Conservation (phyloP, 1,140 invertebrate species). For the Diorhabda carinulata region DNA sequence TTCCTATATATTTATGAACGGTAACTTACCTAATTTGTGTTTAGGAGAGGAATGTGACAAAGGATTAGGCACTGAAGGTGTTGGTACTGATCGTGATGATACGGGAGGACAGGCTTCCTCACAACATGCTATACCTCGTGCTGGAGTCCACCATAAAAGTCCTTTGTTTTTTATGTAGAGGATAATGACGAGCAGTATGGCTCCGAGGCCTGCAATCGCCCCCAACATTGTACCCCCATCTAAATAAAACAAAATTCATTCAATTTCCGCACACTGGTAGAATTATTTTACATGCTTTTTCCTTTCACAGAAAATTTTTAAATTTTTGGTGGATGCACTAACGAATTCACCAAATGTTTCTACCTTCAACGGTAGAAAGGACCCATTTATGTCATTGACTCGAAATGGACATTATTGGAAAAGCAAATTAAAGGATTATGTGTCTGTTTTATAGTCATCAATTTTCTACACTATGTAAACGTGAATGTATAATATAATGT, state of each 20-base stretch:
- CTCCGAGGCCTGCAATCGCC: slow-evolving; percentile 68
- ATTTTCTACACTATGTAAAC: too few species aligned
- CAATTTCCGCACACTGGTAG: not conserved
- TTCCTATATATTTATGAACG: not conserved
- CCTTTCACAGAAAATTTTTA: not conserved
- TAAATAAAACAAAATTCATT: slow-evolving; percentile 53
- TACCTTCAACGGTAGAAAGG: not conserved
- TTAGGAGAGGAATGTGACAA: slow-evolving; percentile 27
- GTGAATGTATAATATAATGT: too few species aligned
- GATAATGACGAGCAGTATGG: slow-evolving; percentile 72
- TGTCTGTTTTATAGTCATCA: too few species aligned
- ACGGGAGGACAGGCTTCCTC: slow-evolving; percentile 53
- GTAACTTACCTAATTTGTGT: slow-evolving; percentile 41
- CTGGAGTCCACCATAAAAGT: slow-evolving; percentile 64
- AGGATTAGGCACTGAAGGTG: slow-evolving; percentile 47
- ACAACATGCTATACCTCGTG: slow-evolving; percentile 53
- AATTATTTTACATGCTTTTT: not conserved
- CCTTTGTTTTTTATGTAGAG: slow-evolving; percentile 76
- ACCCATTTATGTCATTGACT: not conserved
- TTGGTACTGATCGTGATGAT: slow-evolving; percentile 49
- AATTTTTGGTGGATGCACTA: not conserved
- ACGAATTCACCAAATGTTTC: not conserved
- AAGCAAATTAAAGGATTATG: too few species aligned
- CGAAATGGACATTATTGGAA: not conserved
- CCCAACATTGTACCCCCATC: slow-evolving; percentile 75